phyloP scores from a whole-genome alignment of 2,888 invertebrate species.

The Tetanocera ferruginea region DNA sequence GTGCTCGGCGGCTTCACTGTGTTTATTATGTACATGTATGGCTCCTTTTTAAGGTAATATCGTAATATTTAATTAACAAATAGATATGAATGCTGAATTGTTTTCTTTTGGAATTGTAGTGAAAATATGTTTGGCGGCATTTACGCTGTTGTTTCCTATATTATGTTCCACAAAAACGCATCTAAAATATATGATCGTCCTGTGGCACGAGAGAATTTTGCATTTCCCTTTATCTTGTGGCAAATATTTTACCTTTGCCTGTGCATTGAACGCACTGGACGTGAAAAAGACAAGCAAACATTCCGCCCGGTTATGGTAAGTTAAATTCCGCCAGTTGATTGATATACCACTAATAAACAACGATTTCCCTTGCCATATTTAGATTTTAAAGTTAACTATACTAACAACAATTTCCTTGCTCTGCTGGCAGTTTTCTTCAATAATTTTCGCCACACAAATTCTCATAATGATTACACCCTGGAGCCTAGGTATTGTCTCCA shows the following conservation, averaged over 20 bases:
- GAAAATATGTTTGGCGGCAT: constrained; percentile 81
- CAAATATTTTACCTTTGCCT: constrained; percentile 79
- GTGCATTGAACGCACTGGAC: constrained; percentile 70
- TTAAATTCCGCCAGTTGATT: background rate
- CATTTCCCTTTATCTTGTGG: constrained; percentile 82
- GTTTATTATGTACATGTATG: constrained; percentile 77
- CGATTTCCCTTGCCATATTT: constrained; percentile 25
- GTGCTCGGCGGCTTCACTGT: constrained; percentile 80
- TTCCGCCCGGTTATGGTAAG: constrained; percentile 54
- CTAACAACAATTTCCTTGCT: constrained; percentile 68
- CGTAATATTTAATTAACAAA: no score
- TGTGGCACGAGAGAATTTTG: constrained; percentile 87
- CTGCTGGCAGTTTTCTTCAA: constrained; percentile 87
- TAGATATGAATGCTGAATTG: background rate
- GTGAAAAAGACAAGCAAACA: constrained; percentile 54
- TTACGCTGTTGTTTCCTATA: constrained; percentile 79
- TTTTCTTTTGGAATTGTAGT: constrained; percentile 68
- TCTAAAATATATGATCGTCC: constrained; percentile 91
- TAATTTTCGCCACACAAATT: constrained; percentile 83
- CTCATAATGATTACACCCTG: constrained; percentile 80
- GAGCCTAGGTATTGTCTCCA: constrained; percentile 72
- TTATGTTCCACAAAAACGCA: constrained; percentile 86
- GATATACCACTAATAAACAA: background rate
- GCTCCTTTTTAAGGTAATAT: constrained; percentile 75
- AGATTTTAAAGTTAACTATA: constrained; percentile 63